Conservation (phyloP, 2,888 invertebrate genomes). For the Xanthia togata region DNA sequence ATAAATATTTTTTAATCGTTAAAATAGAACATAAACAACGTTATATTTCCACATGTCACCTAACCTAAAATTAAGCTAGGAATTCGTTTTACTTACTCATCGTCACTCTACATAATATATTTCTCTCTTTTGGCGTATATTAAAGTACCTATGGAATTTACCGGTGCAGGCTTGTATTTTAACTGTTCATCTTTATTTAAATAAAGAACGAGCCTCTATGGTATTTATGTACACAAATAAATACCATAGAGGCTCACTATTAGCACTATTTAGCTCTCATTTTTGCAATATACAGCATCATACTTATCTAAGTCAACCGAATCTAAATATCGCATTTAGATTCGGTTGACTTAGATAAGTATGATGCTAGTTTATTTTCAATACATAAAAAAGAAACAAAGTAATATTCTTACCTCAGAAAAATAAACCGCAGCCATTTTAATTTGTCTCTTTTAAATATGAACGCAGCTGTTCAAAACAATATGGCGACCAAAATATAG, state of each 20-base stretch:
- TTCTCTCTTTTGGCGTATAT: slow-evolving; percentile 13
- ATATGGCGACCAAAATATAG: slow-evolving; percentile 51
- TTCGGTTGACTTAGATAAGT: too few species aligned
- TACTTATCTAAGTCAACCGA: background rate
- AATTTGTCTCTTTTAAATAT: slow-evolving; percentile 45
- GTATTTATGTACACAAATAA: background rate
- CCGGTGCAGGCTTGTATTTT: slow-evolving; percentile 11
- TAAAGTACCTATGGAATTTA: background rate
- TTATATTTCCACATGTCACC: slow-evolving; percentile 4
- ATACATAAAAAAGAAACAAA: background rate
- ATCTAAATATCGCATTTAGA: too few species aligned
- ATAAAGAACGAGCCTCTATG: background rate
- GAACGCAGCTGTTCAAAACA: slow-evolving; percentile 57
- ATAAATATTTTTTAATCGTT: background rate
- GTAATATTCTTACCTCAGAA: background rate
- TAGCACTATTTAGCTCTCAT: background rate
- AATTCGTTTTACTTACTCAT: slow-evolving; percentile 23
- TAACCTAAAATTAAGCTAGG: background rate
- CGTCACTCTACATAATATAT: slow-evolving; percentile 19
- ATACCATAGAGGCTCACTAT: too few species aligned
- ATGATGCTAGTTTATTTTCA: background rate
- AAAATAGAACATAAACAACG: slow-evolving; percentile 1
- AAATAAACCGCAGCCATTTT: slow-evolving; percentile 19
- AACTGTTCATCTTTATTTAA: slow-evolving; percentile 3
- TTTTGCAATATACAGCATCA: background rate